Conservation (phyloP, 2,113 vertebrate species). For the Heteronetta atricapilla region DNA sequence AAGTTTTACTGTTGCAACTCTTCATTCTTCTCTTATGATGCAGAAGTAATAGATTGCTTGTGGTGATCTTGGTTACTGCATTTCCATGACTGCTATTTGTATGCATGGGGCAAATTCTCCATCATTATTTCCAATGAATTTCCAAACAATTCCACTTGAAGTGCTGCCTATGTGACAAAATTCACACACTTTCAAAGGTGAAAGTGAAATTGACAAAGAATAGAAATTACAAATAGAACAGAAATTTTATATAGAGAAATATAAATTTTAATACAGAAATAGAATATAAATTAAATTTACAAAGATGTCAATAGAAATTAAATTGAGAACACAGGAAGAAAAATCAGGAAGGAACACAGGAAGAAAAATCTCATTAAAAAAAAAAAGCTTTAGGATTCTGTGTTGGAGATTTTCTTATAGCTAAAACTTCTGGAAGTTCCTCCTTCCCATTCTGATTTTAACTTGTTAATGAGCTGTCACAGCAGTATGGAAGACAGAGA, state of each 20-base stretch:
- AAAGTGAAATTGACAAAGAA: not conserved
- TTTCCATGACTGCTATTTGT: not conserved
- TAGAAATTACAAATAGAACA: too few relatives aligned
- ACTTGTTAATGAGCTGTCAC: not conserved
- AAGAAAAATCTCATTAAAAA: not conserved
- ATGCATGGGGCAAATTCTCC: not conserved
- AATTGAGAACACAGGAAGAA: not conserved
- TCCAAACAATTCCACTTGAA: not conserved
- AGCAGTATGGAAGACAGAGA: not conserved
- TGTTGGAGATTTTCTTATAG: not conserved
- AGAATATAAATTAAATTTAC: too few relatives aligned
- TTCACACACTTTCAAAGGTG: not conserved
- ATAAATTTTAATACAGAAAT: too few relatives aligned
- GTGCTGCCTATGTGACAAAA: not conserved
- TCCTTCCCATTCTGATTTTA: not conserved
- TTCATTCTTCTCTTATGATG: not conserved
- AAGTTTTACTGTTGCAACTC: not conserved
- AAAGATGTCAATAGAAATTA: not conserved
- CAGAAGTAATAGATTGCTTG: too few relatives aligned
- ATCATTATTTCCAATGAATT: not conserved
- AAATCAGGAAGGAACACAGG: not conserved
- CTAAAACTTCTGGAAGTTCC: not conserved
- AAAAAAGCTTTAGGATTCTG: not conserved
- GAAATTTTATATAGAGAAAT: too few relatives aligned
- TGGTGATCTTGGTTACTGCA: not conserved